A percentile compares a stretch with the other conserved stretches of the same genome.
Evolutionary conservation across 2,113 vertebrate genomes (phyloP).

Genomic region (Loxodonta africana): DNA sequence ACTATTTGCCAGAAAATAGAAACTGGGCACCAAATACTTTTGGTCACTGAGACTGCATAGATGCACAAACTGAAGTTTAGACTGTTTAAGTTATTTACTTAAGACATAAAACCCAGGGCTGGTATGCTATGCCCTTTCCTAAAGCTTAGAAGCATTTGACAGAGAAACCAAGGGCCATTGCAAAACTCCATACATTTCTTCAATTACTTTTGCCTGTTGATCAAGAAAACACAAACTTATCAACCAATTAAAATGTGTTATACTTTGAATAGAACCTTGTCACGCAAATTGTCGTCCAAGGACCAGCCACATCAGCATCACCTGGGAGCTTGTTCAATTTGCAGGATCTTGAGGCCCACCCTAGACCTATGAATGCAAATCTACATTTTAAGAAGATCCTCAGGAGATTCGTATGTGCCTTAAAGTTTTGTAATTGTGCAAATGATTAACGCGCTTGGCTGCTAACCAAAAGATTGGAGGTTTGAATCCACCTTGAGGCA

Average conservation of each 20-base stretch:
- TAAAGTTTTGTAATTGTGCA: neutral
- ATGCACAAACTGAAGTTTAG: neutral
- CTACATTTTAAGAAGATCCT: neutral
- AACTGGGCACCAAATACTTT: neutral
- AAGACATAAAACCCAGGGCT: neutral
- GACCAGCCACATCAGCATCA: neutral
- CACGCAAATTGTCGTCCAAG: neutral
- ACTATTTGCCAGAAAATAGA: neutral
- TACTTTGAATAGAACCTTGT: neutral
- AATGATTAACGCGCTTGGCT: neutral
- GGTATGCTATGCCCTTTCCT: neutral
- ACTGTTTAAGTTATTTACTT: neutral
- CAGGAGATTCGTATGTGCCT: neutral
- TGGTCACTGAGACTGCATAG: neutral
- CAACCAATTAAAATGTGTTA: neutral
- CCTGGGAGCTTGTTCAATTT: neutral
- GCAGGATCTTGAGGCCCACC: neutral
- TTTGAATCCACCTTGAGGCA: neutral
- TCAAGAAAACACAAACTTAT: neutral
- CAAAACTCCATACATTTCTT: neutral
- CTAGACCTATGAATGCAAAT: neutral
- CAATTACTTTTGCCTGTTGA: slow-evolving; percentile 15
- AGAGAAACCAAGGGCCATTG: neutral
- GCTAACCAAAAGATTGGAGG: neutral
- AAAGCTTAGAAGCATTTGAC: neutral